Base-by-base conservation (phyloP, 1,140 invertebrate species). In the Caerostris extrusa region DNA sequence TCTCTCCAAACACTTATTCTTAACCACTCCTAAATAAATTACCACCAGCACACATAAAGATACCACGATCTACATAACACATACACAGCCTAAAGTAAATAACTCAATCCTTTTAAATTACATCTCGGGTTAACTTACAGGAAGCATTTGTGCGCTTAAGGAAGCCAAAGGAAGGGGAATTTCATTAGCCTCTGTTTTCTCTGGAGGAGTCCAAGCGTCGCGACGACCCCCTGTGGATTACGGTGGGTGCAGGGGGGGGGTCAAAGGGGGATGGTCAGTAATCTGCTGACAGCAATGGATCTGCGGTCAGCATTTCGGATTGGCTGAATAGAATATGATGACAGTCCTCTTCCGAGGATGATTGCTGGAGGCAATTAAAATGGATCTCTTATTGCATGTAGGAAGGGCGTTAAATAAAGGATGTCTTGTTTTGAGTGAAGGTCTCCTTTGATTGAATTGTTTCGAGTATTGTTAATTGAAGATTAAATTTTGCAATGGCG, bases 271-370 rank as follows among this genome's bases (percentile, higher is more conserved):
- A 34, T 19, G 34, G 34, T 34, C 8, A 50, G 71, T 77, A 77
- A 77, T 77, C 71, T 77, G 71, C 71, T 77, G 71, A 77, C 50
- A 34, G 10, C 50, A 77, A 77, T 77, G 71, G 71, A 77, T 34
- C 69, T 77, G 71, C 50, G 71, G 71, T 77, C 71, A 77, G 71
- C 71, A 77, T 77, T 77, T 50, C 71, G 19, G 10, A 77, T 53
- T 77, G 71, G 71, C 34, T 77, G 71, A 77, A 77, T 77, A 34
- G 50, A 34, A 34, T 50, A 34, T 77, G 71, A 77, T 50, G 71
- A 77, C 71, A 67, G 12, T 19, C 14, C 71, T 77, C 71, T 10
- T 64, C 14, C 34, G 50, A 5, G 3, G 19, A 77, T 77, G 71
- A 77, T 77, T 77, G 71, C 19, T 53, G 5, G 7, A 77, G 34